Evolutionary conservation across 2,113 vertebrate genomes (phyloP).

Genomic region (Antechinus stuartii): DNA sequence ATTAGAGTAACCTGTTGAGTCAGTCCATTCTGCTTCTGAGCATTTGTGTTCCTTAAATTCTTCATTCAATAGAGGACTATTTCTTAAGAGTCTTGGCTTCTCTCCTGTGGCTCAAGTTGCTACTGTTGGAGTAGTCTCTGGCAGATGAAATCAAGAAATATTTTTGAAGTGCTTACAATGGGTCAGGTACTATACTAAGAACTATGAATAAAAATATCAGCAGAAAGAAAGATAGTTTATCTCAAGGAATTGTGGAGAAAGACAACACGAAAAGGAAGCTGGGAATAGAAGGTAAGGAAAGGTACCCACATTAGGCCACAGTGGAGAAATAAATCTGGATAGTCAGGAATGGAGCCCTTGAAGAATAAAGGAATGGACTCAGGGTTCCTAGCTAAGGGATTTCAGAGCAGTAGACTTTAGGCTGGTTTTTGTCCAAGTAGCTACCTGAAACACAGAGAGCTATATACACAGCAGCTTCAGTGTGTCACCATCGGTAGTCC

Average conservation of each 20-base stretch:
- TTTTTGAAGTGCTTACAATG: background rate
- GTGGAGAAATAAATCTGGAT: background rate
- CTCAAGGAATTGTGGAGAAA: background rate
- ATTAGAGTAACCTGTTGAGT: background rate
- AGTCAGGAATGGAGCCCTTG: background rate
- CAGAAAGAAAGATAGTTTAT: background rate
- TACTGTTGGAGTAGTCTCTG: background rate
- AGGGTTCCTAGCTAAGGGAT: background rate
- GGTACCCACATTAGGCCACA: background rate
- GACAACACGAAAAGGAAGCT: background rate
- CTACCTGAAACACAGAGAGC: background rate
- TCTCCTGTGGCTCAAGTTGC: background rate
- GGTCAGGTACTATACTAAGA: background rate
- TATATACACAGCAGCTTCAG: background rate
- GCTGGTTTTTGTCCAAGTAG: background rate
- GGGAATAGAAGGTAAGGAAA: background rate
- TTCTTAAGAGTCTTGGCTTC: background rate
- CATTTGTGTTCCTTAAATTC: background rate
- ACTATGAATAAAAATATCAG: background rate
- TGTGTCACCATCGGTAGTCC: background rate
- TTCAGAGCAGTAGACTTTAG: background rate
- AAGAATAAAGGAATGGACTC: background rate
- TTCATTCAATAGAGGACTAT: background rate
- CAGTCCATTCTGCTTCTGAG: background rate
- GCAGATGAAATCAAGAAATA: background rate